A percentile compares a stretch with the other conserved stretches of the same genome.
Evolutionary conservation across 2,797 vertebrate species (phyloP).

Genomic region (Ceryle rudis): DNA sequence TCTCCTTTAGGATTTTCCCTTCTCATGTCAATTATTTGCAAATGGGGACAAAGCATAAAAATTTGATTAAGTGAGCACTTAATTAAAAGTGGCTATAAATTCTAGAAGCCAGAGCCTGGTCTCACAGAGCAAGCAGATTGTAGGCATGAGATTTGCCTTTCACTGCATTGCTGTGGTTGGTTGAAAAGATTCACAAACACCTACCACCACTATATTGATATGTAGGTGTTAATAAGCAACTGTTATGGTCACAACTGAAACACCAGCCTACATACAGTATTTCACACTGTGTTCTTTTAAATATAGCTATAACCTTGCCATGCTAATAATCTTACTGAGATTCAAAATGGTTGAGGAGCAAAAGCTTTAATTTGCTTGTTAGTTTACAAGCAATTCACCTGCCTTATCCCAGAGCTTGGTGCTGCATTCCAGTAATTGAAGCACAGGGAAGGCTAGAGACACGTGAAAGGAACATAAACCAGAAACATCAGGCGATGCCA

Average conservation of each 20-base stretch:
- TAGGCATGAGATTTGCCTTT: not conserved
- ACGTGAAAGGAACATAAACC: not conserved
- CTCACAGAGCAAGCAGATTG: not conserved
- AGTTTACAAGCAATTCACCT: slow-evolving; percentile 5
- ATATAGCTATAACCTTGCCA: not conserved
- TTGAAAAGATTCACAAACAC: not conserved
- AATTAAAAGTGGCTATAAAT: not conserved
- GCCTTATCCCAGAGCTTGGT: not conserved
- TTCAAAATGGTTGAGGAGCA: not conserved
- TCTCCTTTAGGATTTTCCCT: not conserved
- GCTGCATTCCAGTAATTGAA: not conserved
- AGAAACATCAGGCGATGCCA: not conserved
- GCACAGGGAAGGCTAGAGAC: not conserved
- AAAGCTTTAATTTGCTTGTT: not conserved
- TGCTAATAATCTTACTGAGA: not conserved
- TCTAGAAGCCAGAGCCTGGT: not conserved
- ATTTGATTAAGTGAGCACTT: not conserved
- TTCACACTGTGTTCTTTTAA: not conserved
- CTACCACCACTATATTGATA: not conserved
- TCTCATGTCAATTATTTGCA: not conserved
- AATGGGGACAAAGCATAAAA: not conserved
- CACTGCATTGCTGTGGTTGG: not conserved
- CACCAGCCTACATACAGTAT: not conserved
- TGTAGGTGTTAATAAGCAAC: not conserved
- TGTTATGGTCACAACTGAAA: not conserved